Percentiles rank a stretch among this genome's conserved stretches.
These are phyloP conservation scores for Heliothis subflexa DNA, from an alignment of 1,140 invertebrate species.

Conservation along the genomic window DNA sequence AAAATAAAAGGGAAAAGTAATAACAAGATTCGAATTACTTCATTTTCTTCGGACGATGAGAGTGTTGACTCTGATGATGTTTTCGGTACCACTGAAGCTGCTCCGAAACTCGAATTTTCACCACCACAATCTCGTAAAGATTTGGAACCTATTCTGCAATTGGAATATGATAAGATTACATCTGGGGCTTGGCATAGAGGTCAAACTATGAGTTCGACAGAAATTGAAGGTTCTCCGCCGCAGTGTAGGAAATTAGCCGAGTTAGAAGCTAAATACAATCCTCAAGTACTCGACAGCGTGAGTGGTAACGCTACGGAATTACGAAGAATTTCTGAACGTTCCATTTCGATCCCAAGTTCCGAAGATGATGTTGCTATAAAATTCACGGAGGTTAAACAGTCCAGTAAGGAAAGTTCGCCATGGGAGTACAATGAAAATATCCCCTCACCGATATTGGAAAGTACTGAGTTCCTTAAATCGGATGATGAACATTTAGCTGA, in stretches of 20 bases:
- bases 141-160: conserved; percentile 89
- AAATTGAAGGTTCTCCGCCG: conserved; percentile 90
- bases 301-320: conserved; percentile 88
- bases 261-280: conserved; percentile 87
- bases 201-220: conserved; percentile 91
- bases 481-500: conserved; percentile 86
- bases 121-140: conserved; percentile 90
- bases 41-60: conserved; percentile 90
- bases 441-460: conserved; percentile 87
- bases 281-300: conserved; percentile 87
- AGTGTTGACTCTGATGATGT: conserved; percentile 91
- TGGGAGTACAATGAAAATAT: conserved; percentile 89
- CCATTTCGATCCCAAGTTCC: conserved; percentile 90
- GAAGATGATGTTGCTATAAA: conserved; percentile 88
- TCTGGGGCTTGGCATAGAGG: conserved; percentile 89
- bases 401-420: conserved; percentile 84
- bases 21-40: conserved; percentile 90
- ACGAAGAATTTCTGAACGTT: conserved; percentile 89
- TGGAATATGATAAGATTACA: conserved; percentile 89
- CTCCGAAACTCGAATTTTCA: conserved; percentile 89
- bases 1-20: conserved; percentile 87
- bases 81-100: conserved; percentile 90
- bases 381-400: conserved; percentile 82
- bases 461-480: conserved; percentile 87
- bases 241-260: conserved; percentile 88